A percentile compares a stretch with the other conserved stretches of the same genome.
phyloP scores from a whole-genome alignment of 2,888 invertebrate species.

The Euplexia lucipara region DNA sequence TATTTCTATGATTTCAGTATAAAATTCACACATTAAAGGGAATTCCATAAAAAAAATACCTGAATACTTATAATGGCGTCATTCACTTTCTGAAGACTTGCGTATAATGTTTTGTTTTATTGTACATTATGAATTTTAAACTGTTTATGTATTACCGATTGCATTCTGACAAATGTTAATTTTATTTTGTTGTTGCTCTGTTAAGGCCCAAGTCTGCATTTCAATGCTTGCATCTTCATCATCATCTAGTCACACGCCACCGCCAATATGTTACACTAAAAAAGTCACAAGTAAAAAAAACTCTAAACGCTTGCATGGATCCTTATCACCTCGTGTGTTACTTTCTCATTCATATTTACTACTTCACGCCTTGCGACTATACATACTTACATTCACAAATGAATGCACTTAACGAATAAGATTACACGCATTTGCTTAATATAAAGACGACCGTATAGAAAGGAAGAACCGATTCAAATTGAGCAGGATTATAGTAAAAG shows the following conservation, averaged over 20 bases:
- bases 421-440: background rate
- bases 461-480: background rate
- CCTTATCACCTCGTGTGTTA: slow-evolving; percentile 33
- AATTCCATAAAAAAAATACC: background rate
- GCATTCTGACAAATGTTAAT: too few species aligned
- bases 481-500: too few species aligned
- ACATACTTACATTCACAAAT: slow-evolving; percentile 1
- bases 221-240: too few species aligned
- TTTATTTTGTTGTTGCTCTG: too few species aligned
- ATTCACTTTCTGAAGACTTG: slow-evolving; percentile 14
- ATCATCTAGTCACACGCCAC: too few species aligned
- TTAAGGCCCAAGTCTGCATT: too few species aligned
- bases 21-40: background rate
- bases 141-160: slow-evolving; percentile 9
- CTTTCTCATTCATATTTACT: slow-evolving; percentile 49
- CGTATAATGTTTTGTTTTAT: slow-evolving; percentile 19
- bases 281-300: background rate
- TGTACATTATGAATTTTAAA: too few species aligned
- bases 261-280: background rate
- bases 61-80: background rate
- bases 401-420: slow-evolving; percentile 4
- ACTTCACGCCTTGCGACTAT: slow-evolving; percentile 31
- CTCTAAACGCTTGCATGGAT: slow-evolving; percentile 14
- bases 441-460: slow-evolving; percentile 1
- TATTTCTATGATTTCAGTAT: slow-evolving; percentile 1